A percentile compares a stretch with the other conserved stretches of the same genome.
These are phyloP conservation scores for Nomada hirtipes DNA, from an alignment of 2,888 invertebrate genomes.

Conservation along the genomic window DNA sequence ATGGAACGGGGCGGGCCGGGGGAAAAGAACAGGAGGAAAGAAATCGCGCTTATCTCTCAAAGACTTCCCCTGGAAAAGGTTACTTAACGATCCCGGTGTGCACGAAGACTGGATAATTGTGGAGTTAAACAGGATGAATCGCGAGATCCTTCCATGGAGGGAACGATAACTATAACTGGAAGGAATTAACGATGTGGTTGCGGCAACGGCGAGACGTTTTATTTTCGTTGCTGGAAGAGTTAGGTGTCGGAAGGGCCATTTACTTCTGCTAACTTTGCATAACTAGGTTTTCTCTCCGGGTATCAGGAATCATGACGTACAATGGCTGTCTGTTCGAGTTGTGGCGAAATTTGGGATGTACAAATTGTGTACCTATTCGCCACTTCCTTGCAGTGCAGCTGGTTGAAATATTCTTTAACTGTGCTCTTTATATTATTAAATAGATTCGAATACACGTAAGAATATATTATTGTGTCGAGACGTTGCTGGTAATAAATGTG, in stretches of 20 bases:
- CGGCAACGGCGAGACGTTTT: neutral
- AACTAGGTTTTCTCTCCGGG: too few relatives aligned
- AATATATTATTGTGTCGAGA: too few relatives aligned
- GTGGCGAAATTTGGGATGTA: too few relatives aligned
- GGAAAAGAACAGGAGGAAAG: neutral
- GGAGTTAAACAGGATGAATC: slow-evolving; percentile 13
- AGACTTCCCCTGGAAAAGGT: neutral
- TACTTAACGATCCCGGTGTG: slow-evolving; percentile 23
- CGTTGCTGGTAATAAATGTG: too few relatives aligned
- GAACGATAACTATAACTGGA: slow-evolving; percentile 17
- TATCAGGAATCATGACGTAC: too few relatives aligned
- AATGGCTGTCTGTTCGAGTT: too few relatives aligned
- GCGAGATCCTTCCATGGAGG: neutral
- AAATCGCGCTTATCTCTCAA: slow-evolving; percentile 30
- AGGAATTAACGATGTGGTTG: slow-evolving; percentile 9
- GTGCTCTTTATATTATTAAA: too few relatives aligned
- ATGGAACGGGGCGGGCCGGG: neutral
- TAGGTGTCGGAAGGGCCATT: neutral
- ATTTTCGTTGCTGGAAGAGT: neutral
- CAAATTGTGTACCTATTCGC: too few relatives aligned
- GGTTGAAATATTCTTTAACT: too few relatives aligned
- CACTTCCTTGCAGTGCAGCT: too few relatives aligned
- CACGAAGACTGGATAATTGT: slow-evolving; percentile 28
- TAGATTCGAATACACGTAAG: too few relatives aligned
- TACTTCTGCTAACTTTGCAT: too few relatives aligned